A percentile compares a stretch with the other conserved stretches of the same genome.
Conservation (phyloP, 2,113 vertebrate species). For the Pelecanus crispus region DNA sequence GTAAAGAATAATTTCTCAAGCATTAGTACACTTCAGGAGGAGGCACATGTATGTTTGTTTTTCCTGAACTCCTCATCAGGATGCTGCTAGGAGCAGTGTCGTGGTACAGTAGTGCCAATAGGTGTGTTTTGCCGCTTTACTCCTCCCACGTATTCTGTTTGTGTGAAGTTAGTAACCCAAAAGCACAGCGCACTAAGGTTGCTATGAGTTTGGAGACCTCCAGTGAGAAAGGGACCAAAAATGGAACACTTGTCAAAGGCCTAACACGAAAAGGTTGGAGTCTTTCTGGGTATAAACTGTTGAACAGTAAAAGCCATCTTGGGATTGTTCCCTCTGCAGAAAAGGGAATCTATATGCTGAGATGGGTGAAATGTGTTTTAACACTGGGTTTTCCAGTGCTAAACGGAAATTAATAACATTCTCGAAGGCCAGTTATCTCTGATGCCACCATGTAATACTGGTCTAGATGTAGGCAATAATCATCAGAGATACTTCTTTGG, state of each 20-base stretch:
- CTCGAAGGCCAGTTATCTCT: neutral
- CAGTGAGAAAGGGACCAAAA: neutral
- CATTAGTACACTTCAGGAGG: neutral
- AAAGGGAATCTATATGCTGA: neutral
- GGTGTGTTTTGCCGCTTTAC: neutral
- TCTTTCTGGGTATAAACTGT: neutral
- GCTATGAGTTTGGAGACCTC: rapidly evolving
- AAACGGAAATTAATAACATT: neutral
- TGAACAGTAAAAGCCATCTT: neutral
- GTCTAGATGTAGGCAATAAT: neutral
- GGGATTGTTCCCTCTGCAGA: neutral
- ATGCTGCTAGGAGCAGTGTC: neutral
- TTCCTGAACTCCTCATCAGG: neutral
- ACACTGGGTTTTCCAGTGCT: neutral
- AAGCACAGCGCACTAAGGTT: neutral
- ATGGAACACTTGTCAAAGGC: neutral
- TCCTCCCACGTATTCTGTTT: neutral
- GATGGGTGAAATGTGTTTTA: neutral
- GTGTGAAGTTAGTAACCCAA: neutral
- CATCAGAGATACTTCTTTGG: neutral
- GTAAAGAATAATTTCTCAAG: neutral
- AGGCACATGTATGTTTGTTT: neutral
- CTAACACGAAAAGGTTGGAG: neutral
- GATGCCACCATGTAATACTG: neutral
- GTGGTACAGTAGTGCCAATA: neutral